Conservation (phyloP, 1,140 invertebrate genomes). For the Globodera ellingtonae region DNA sequence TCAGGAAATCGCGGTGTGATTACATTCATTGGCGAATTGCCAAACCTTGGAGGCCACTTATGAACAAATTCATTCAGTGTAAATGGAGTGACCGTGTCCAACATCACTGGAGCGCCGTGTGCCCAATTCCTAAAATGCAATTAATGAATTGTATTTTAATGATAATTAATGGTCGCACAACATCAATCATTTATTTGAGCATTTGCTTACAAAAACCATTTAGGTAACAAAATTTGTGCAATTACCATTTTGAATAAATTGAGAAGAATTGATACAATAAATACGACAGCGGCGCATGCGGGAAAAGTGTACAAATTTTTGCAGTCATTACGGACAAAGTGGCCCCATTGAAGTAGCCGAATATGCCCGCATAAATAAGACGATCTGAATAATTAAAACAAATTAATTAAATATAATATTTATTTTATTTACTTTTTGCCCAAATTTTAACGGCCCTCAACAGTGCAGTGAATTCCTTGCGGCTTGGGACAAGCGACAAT, state of each 20-base stretch:
- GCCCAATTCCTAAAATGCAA: neutral
- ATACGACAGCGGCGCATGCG: neutral
- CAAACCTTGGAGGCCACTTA: neutral
- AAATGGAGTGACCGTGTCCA: neutral
- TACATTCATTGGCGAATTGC: neutral
- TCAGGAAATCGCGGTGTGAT: neutral
- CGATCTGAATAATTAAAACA: neutral
- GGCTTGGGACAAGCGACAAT: neutral
- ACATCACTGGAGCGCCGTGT: neutral
- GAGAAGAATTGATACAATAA: slow-evolving; percentile 8
- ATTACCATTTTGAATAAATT: slow-evolving; percentile 20
- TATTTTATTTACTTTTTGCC: neutral
- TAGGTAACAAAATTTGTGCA: neutral
- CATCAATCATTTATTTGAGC: no score
- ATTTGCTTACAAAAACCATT: neutral
- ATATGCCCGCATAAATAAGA: slow-evolving; percentile 13
- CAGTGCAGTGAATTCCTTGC: neutral
- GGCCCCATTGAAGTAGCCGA: slow-evolving; percentile 18
- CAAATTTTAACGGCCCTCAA: neutral
- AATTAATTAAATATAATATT: neutral
- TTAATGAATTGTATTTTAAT: no score
- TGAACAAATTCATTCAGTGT: neutral
- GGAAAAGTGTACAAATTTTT: neutral
- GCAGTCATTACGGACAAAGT: neutral
- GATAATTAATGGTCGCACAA: no score